Evolutionary conservation across 2,113 vertebrate genomes (phyloP).

Genomic region (Seriola quinqueradiata): DNA sequence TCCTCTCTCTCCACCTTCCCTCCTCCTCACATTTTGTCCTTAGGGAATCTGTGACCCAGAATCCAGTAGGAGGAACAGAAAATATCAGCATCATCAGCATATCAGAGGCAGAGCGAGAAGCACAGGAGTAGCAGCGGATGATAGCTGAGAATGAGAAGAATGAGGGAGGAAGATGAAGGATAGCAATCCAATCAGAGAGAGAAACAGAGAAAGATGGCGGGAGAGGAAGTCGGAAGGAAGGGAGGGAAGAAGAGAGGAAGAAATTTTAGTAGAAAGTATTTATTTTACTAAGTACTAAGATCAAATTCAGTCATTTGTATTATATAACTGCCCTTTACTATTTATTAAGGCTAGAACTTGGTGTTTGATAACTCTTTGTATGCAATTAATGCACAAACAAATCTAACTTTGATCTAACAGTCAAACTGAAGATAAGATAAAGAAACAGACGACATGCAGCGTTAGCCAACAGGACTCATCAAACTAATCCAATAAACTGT

Average conservation of each 20-base stretch:
- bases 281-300: background rate
- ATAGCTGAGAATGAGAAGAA: slow-evolving; percentile 51
- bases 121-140: slow-evolving; percentile 37
- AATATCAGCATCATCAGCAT: slow-evolving; percentile 76
- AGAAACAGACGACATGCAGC: background rate
- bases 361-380: background rate
- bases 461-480: background rate
- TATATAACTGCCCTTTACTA: background rate
- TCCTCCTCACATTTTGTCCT: slow-evolving; percentile 71
- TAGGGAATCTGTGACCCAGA: slow-evolving; percentile 83
- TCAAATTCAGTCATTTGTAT: slow-evolving; percentile 9
- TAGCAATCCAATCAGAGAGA: slow-evolving; percentile 24
- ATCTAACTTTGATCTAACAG: background rate
- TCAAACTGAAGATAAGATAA: slow-evolving; percentile 1
- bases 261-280: background rate
- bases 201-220: background rate
- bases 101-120: slow-evolving; percentile 51
- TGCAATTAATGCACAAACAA: background rate
- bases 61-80: slow-evolving; percentile 77
- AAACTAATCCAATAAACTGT: slow-evolving; percentile 10
- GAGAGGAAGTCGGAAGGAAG: background rate
- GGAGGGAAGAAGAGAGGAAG: background rate
- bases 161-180: slow-evolving; percentile 21
- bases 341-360: background rate
- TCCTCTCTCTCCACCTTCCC: slow-evolving; percentile 23